Conservation (phyloP, 2,113 vertebrate species). For the Eulacestoma nigropectus region DNA sequence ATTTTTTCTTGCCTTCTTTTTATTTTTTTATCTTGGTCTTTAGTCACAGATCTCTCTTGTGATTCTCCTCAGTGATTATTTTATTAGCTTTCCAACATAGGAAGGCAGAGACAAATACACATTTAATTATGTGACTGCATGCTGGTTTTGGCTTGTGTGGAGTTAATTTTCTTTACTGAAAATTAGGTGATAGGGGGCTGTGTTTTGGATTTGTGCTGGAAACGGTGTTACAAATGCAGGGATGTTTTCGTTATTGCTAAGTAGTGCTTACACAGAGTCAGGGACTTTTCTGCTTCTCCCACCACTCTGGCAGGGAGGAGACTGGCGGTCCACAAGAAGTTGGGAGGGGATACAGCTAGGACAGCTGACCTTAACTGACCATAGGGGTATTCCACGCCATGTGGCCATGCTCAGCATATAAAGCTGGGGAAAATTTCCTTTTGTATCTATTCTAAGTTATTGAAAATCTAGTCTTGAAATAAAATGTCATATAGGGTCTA, state of each 20-base stretch:
- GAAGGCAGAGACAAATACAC: not conserved
- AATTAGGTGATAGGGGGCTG: not conserved
- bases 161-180: not conserved
- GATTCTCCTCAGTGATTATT: not conserved
- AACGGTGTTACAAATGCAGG: not conserved
- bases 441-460: not conserved
- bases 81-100: not conserved
- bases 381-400: not conserved
- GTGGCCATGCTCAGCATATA: not conserved
- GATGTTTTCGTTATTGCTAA: not conserved
- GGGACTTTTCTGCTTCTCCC: not conserved
- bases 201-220: not conserved
- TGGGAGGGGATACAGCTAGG: not conserved
- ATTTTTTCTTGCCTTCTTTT: not conserved
- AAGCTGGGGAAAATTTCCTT: not conserved
- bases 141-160: not conserved
- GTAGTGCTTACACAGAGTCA: not conserved
- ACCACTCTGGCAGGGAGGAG: too few species aligned
- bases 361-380: not conserved
- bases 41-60: not conserved
- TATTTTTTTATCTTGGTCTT: not conserved
- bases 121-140: not conserved
- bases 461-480: not conserved
- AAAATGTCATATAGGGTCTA: not conserved
- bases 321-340: rapidly evolving